These are phyloP conservation scores for Thelaira solivaga DNA, from an alignment of 2,888 invertebrate species.

Conservation along the genomic window DNA sequence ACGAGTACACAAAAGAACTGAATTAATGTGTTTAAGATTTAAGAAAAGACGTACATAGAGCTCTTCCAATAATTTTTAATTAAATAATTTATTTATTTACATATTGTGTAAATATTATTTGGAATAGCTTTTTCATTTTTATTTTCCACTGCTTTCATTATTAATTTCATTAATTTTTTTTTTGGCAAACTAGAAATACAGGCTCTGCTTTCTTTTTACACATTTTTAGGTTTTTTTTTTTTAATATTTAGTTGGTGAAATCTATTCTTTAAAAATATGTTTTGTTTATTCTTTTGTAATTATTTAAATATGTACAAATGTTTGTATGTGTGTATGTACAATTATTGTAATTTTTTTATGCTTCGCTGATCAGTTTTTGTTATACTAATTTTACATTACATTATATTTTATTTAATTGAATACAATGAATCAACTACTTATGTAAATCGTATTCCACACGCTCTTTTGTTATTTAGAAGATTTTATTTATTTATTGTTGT, in stretches of 20 bases:
- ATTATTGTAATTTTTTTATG: constrained; percentile 55
- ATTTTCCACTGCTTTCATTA: too few relatives aligned
- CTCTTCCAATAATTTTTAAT: too few relatives aligned
- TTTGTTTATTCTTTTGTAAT: constrained; percentile 11
- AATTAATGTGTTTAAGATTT: too few relatives aligned
- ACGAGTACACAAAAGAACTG: too few relatives aligned
- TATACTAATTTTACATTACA: constrained; percentile 5
- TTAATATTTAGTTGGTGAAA: constrained; percentile 16
- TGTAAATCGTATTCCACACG: constrained; percentile 43
- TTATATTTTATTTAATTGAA: constrained; percentile 23
- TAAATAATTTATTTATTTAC: too few relatives aligned
- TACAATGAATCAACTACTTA: constrained; percentile 47
- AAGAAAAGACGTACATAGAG: too few relatives aligned
- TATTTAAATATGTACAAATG: background rate
- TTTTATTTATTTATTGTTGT: constrained; percentile 18
- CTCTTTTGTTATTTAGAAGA: constrained; percentile 52
- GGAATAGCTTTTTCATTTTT: too few relatives aligned
- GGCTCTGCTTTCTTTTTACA: too few relatives aligned
- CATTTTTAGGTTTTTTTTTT: background rate
- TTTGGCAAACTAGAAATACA: too few relatives aligned
- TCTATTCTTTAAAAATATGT: constrained; percentile 12
- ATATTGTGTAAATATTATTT: too few relatives aligned
- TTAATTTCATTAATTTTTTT: too few relatives aligned
- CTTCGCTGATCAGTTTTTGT: constrained; percentile 54
- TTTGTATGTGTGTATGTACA: too few relatives aligned